A percentile compares a stretch with the other conserved stretches of the same genome.
Conservation (phyloP, 2,888 invertebrate species). For the Pteria penguin region DNA sequence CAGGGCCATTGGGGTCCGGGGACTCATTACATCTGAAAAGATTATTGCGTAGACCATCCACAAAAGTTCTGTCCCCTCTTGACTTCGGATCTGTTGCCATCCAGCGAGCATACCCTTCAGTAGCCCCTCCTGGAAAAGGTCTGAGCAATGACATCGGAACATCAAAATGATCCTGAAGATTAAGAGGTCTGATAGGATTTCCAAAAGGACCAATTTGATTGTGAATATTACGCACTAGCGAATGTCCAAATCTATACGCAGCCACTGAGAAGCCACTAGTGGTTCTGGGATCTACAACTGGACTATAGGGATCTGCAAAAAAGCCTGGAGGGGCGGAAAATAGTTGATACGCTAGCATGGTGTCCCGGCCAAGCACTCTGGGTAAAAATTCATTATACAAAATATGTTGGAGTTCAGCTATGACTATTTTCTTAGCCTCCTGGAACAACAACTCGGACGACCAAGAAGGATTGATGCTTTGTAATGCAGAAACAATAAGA, state of each 20-base stretch:
- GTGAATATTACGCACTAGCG: conserved; percentile 5
- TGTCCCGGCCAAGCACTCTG: conserved; percentile 92
- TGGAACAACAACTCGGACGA: conserved; percentile 56
- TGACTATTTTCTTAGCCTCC: conserved; percentile 84
- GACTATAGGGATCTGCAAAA: conserved; percentile 76
- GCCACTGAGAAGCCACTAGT: conserved; percentile 73
- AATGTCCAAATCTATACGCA: conserved; percentile 63
- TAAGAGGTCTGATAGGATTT: neutral
- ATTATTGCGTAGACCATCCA: conserved; percentile 9
- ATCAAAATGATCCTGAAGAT: conserved; percentile 10
- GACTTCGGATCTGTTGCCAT: conserved; percentile 9
- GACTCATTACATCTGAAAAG: neutral
- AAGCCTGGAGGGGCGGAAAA: conserved; percentile 86
- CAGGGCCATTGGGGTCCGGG: neutral
- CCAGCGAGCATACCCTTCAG: conserved; percentile 4
- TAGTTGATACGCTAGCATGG: conserved; percentile 91
- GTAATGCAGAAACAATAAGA: neutral
- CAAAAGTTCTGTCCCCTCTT: neutral
- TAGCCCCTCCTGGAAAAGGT: neutral
- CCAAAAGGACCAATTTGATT: neutral
- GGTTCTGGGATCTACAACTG: conserved; percentile 61
- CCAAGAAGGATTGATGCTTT: neutral
- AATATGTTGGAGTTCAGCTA: conserved; percentile 84
- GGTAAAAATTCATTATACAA: conserved; percentile 84
- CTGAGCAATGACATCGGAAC: neutral